These are phyloP conservation scores for Drosophila atroscutellata DNA, from an alignment of 2,888 invertebrate species.

Conservation along the genomic window DNA sequence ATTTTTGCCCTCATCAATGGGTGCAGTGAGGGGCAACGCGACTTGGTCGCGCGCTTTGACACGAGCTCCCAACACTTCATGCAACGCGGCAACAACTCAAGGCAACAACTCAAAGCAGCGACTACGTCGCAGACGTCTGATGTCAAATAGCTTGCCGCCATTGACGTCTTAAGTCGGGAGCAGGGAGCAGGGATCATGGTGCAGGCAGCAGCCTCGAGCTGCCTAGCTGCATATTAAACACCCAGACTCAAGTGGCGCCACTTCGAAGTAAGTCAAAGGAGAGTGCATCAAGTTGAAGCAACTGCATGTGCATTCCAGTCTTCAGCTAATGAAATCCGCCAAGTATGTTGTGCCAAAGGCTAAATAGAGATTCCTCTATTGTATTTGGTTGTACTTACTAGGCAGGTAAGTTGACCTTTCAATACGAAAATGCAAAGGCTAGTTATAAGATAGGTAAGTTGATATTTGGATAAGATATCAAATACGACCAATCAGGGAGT, in stretches of 20 bases:
- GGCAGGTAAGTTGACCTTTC: slow-evolving; percentile 39
- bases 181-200: background rate
- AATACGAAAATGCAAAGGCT: background rate
- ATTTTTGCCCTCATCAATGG: slow-evolving; percentile 22
- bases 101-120: slow-evolving; percentile 29
- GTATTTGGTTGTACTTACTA: slow-evolving; percentile 7
- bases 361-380: background rate
- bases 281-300: slow-evolving; percentile 30
- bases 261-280: slow-evolving; percentile 38
- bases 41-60: slow-evolving; percentile 64
- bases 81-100: slow-evolving; percentile 48
- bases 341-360: background rate
- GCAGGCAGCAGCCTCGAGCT: slow-evolving; percentile 14
- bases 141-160: slow-evolving; percentile 43
- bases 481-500: background rate
- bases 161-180: slow-evolving; percentile 24
- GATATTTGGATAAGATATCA: slow-evolving; percentile 15
- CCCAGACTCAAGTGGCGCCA: slow-evolving; percentile 56
- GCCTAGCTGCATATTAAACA: slow-evolving; percentile 67
- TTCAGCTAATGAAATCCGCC: slow-evolving; percentile 19
- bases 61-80: slow-evolving; percentile 65
- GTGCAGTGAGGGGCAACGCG: slow-evolving; percentile 8
- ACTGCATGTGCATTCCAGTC: slow-evolving; percentile 20
- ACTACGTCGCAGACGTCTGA: slow-evolving; percentile 28
- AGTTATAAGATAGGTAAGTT: slow-evolving; percentile 27